Conservation (phyloP, 2,113 vertebrate genomes). For the Onychorhynchus coronatus region DNA sequence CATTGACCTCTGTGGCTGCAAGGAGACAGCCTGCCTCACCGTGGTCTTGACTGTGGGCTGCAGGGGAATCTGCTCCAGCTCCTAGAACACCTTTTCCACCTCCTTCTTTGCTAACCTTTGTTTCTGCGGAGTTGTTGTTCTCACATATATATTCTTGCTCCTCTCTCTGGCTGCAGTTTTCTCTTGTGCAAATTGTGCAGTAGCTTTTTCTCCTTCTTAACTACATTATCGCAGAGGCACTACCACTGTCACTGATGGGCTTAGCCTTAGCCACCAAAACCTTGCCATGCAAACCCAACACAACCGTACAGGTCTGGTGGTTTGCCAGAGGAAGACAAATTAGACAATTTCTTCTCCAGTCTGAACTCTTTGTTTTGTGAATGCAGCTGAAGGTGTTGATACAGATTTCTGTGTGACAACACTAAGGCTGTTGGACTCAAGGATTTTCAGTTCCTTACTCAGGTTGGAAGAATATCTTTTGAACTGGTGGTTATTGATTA, state of each 20-base stretch:
- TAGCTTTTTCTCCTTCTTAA: background rate
- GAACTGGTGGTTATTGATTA: background rate
- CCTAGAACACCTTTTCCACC: background rate
- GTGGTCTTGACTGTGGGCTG: background rate
- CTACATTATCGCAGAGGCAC: background rate
- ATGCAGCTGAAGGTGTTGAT: background rate
- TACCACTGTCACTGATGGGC: background rate
- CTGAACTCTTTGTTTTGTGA: background rate
- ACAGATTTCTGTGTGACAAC: background rate
- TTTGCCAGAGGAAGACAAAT: background rate
- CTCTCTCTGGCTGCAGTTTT: background rate
- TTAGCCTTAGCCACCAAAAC: background rate
- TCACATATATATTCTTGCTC: background rate
- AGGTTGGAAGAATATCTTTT: background rate
- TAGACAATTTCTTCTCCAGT: background rate
- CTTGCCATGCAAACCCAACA: background rate
- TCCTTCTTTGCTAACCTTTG: background rate
- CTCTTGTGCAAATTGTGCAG: background rate
- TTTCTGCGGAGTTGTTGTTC: background rate
- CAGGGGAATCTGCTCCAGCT: background rate
- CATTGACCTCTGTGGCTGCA: background rate
- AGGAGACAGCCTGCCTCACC: background rate
- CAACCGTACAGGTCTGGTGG: rapidly evolving
- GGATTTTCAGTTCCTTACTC: background rate
- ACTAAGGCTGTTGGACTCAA: background rate